Base-by-base conservation (phyloP, 2,888 invertebrate species). In the Saturnia japonica region DNA sequence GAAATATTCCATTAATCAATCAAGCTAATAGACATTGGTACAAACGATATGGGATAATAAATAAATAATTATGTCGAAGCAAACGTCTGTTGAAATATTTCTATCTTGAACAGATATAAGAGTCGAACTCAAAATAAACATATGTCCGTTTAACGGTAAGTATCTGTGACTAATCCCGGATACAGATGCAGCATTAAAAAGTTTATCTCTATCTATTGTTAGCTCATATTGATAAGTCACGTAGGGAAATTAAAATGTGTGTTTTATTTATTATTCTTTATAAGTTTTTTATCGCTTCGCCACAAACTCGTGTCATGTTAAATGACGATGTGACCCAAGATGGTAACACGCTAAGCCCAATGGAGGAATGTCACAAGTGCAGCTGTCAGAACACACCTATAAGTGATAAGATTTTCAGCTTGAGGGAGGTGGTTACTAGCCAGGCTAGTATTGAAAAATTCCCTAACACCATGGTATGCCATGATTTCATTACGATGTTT, bases 91-190 rank as follows among this genome's bases (percentile, higher is more conserved):
- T 62, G 16, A 34, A 62, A 62, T 62, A 62, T 25, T 62, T 16
- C 60, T 14, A 62, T 62, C 14, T 25, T 28, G 14, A 62, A 28
- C 34, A 28, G 14, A 62, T 34, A 3, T 1, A 34, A 3, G 14
- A n/a, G n/a, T n/a, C n/a, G n/a, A 34, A 62, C 14, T 62, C 34
- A 62, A 62, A 62, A 62, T 62, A 62, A 62, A 62, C 60, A 34
- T 28, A 28, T 16, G 28, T 62, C 60, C 28, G 16, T 62, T 62
- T 62, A 4, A 62, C 28, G 28, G 28, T 12, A 57, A 25, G 25
- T 62, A 28, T 62, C 16, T 28, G 28, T 16, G 60, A 28, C 14
- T 62, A 28, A 62, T 28, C 28, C 60, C 34, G 60, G 8, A 28
- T 62, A 34, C 16, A 62, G 60, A 28, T 28, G 60, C 34, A 11